phyloP scores from a whole-genome alignment of 2,888 invertebrate genomes.

The Eupithecia pulchellata region DNA sequence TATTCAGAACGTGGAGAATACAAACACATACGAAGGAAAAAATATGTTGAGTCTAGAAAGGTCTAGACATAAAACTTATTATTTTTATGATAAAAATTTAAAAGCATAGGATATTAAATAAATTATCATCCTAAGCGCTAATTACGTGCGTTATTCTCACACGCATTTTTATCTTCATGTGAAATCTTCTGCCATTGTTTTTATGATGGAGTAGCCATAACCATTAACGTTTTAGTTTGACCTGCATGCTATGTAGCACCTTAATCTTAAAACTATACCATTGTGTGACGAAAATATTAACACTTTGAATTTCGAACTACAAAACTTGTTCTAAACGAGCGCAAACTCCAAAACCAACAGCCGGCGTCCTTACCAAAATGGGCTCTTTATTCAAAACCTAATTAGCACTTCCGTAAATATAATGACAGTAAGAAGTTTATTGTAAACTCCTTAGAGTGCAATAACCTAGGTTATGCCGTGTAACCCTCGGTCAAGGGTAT shows the following conservation, averaged over 20 bases:
- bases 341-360: constrained; percentile 23
- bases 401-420: constrained; percentile 57
- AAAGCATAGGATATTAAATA: constrained; percentile 10
- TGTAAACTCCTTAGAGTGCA: constrained; percentile 54
- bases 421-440: constrained; percentile 47
- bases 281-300: constrained; percentile 40
- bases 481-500: constrained; percentile 61
- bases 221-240: constrained; percentile 32
- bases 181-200: constrained; percentile 58
- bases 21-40: neutral
- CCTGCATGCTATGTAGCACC: constrained; percentile 23
- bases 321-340: constrained; percentile 20
- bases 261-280: constrained; percentile 6
- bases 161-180: constrained; percentile 57
- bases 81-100: neutral
- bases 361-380: constrained; percentile 33
- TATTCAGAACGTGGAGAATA: neutral
- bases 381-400: constrained; percentile 46
- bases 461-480: constrained; percentile 54
- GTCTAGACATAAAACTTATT: neutral
- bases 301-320: constrained; percentile 26
- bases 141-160: constrained; percentile 49
- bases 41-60: neutral
- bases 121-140: constrained; percentile 37
- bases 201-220: constrained; percentile 47